These are phyloP conservation scores for Blennius ocellaris DNA, from an alignment of 2,113 vertebrate species.

Conservation along the genomic window DNA sequence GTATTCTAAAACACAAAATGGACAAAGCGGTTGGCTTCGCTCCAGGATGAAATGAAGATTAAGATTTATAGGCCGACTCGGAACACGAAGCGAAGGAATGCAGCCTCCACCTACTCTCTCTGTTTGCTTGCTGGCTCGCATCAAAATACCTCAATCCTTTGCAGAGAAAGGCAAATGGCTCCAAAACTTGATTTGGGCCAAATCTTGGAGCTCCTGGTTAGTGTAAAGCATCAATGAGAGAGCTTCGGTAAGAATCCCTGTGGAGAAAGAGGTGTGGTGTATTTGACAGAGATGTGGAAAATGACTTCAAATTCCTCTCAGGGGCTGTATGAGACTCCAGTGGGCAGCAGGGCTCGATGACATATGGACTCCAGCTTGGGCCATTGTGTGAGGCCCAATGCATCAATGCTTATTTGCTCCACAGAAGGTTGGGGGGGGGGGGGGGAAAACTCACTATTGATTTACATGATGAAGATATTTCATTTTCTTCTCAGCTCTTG, in stretches of 20 bases:
- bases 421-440: background rate
- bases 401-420: constrained; percentile 45
- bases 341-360: constrained; percentile 59
- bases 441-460: constrained; percentile 23
- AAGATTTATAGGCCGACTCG: constrained; percentile 71
- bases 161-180: constrained; percentile 46
- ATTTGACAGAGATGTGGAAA: constrained; percentile 52
- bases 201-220: constrained; percentile 43
- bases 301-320: constrained; percentile 45
- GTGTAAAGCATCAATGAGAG: constrained; percentile 23
- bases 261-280: constrained; percentile 29
- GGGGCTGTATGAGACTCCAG: constrained; percentile 24
- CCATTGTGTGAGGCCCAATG: constrained; percentile 66
- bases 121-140: constrained; percentile 48
- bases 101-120: constrained; percentile 51
- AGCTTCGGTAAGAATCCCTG: constrained; percentile 15
- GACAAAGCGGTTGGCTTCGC: constrained; percentile 36
- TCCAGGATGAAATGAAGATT: constrained; percentile 68
- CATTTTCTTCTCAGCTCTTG: constrained; percentile 33
- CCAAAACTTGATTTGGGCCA: constrained; percentile 63
- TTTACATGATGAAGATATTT: constrained; percentile 67
- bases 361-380: constrained; percentile 57
- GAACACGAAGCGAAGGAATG: constrained; percentile 42
- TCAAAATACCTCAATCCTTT: constrained; percentile 32
- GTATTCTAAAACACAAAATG: constrained; percentile 72